Conservation (phyloP, 2,113 vertebrate species). For the Misgurnus mizolepis region DNA sequence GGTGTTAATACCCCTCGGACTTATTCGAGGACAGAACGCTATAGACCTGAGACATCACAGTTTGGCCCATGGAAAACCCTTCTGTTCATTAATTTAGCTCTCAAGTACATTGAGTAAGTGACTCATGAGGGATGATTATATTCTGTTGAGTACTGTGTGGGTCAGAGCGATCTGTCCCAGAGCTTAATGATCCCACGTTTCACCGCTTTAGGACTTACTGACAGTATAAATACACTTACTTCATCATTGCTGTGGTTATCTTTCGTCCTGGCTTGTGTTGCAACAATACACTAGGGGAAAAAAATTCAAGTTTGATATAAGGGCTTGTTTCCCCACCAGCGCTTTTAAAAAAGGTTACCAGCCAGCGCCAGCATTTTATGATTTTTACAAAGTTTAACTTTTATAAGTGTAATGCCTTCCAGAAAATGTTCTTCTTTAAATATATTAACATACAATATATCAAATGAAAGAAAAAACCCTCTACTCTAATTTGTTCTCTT, state of each 20-base stretch:
- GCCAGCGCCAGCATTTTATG: too few species aligned
- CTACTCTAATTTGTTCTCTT: too few species aligned
- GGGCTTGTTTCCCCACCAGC: too few species aligned
- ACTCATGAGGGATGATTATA: not conserved
- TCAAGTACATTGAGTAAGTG: constrained; percentile 24
- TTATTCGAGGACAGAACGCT: constrained; percentile 64
- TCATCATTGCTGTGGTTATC: not conserved
- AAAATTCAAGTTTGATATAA: too few species aligned
- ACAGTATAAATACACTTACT: not conserved
- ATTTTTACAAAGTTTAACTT: too few species aligned
- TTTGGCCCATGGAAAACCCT: constrained; percentile 43
- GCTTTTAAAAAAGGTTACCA: too few species aligned
- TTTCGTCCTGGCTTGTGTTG: not conserved
- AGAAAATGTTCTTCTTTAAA: too few species aligned
- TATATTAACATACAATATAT: too few species aligned
- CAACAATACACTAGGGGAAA: too few species aligned
- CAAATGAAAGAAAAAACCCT: too few species aligned
- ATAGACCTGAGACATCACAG: constrained; percentile 59
- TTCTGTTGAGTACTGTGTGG: not conserved
- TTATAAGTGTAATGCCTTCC: too few species aligned
- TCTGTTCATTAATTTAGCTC: constrained; percentile 32
- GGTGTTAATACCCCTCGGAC: constrained; percentile 67
- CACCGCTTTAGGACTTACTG: not conserved
- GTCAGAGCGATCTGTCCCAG: not conserved
- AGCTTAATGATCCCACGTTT: not conserved